A percentile compares a stretch with the other conserved stretches of the same genome.
Evolutionary conservation across 2,888 invertebrate species (phyloP).

Genomic region (Lordiphosa andalusiaca): DNA sequence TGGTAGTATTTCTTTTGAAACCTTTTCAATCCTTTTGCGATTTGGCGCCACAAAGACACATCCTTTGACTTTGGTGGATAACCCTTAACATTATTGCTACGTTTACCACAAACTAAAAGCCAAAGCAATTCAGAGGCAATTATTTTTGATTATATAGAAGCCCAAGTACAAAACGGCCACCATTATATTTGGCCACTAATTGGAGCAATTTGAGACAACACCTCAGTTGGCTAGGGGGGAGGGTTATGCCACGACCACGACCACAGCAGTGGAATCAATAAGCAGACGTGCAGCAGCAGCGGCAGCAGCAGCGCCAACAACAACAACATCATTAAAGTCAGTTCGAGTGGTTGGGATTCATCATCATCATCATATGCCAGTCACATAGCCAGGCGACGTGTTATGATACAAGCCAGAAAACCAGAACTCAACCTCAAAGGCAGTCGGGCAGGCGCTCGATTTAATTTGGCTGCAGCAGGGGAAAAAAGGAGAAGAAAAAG

Average conservation of each 20-base stretch:
- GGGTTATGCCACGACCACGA: constrained; percentile 29
- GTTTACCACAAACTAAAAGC: constrained; percentile 44
- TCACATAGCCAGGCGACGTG: constrained; percentile 70
- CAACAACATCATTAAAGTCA: constrained; percentile 56
- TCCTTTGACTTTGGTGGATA: not conserved
- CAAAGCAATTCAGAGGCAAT: constrained; percentile 65
- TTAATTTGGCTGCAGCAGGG: constrained; percentile 66
- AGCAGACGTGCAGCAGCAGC: constrained; percentile 35
- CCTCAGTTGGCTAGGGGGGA: constrained; percentile 34
- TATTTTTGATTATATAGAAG: constrained; percentile 58
- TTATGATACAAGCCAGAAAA: constrained; percentile 55
- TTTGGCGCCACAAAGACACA: constrained; percentile 3
- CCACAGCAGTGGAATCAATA: constrained; percentile 50
- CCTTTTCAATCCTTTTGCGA: no score
- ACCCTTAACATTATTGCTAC: not conserved
- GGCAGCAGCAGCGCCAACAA: constrained; percentile 20
- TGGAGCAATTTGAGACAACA: constrained; percentile 72
- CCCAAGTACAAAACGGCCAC: constrained; percentile 55
- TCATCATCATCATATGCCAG: constrained; percentile 59
- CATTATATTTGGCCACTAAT: constrained; percentile 74
- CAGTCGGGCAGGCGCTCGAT: constrained; percentile 61
- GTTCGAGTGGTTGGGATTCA: constrained; percentile 14
- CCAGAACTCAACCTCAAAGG: constrained; percentile 54
- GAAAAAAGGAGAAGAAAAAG: constrained; percentile 18
- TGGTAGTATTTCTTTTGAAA: no score